Conservation (phyloP, 2,113 vertebrate genomes). For the Anhinga anhinga region DNA sequence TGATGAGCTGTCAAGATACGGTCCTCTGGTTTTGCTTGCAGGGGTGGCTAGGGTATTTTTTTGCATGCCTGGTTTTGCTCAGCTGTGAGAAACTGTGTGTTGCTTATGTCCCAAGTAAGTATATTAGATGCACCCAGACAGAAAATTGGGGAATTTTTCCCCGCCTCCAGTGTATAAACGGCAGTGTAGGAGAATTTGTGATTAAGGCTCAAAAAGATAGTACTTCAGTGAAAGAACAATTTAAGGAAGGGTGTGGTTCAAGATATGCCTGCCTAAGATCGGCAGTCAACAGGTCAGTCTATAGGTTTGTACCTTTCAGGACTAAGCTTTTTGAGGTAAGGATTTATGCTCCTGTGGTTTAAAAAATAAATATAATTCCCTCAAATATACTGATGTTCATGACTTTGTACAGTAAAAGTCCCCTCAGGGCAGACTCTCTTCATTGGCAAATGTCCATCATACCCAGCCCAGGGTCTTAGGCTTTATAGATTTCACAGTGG, state of each 20-base stretch:
- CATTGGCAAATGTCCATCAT: neutral
- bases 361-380: neutral
- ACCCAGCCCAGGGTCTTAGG: neutral
- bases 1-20: constrained; percentile 6
- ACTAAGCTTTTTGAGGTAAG: neutral
- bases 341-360: neutral
- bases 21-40: neutral
- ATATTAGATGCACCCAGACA: neutral
- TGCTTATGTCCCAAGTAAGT: neutral
- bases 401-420: neutral
- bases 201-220: neutral
- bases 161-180: neutral
- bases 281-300: neutral
- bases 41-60: neutral
- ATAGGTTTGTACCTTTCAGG: neutral
- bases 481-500: neutral
- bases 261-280: neutral
- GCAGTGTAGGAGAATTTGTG: neutral
- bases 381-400: neutral
- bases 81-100: neutral
- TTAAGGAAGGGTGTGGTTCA: neutral
- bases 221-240: neutral
- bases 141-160: neutral
- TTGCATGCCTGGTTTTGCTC: neutral
- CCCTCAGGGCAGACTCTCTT: neutral